phyloP scores from a whole-genome alignment of 2,888 invertebrate genomes.

The Lymantria monacha region DNA sequence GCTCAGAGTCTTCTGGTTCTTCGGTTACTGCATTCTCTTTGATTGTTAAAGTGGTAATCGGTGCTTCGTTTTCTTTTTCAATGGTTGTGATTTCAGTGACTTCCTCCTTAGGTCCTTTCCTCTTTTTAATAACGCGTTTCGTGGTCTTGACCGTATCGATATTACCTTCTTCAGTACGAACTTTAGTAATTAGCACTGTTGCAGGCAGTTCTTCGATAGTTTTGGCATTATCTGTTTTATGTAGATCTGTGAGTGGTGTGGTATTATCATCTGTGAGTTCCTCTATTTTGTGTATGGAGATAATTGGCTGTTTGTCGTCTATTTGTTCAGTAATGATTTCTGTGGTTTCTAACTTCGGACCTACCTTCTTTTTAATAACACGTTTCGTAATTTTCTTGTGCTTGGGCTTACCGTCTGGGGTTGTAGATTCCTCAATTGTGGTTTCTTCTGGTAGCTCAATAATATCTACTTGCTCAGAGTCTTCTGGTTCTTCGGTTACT shows the following conservation, averaged over 20 bases:
- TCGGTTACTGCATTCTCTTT: constrained; percentile 26
- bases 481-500: not conserved
- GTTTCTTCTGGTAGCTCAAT: constrained; percentile 40
- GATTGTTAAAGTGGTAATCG: constrained; percentile 17
- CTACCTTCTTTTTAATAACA: constrained; percentile 59
- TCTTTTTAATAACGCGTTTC: constrained; percentile 43
- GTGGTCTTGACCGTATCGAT: constrained; percentile 13
- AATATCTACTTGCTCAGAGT: constrained; percentile 1
- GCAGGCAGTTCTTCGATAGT: constrained; percentile 29
- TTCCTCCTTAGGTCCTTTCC: constrained; percentile 35
- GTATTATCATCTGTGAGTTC: constrained; percentile 26
- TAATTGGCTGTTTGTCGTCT: constrained; percentile 46
- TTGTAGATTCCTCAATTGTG: constrained; percentile 37
- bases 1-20: not conserved
- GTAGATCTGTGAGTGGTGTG: constrained; percentile 21
- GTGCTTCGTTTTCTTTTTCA: not conserved
- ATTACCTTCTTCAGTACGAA: constrained; percentile 28
- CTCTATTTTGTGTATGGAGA: constrained; percentile 53
- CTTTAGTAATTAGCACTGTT: constrained; percentile 26
- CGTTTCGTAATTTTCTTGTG: constrained; percentile 55
- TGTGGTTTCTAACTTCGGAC: constrained; percentile 43
- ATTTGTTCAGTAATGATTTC: constrained; percentile 29
- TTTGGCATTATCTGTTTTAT: constrained; percentile 10
- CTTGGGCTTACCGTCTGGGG: constrained; percentile 41
- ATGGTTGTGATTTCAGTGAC: constrained; percentile 38